Conservation (phyloP, 2,113 vertebrate species). For the Chrysemys picta region DNA sequence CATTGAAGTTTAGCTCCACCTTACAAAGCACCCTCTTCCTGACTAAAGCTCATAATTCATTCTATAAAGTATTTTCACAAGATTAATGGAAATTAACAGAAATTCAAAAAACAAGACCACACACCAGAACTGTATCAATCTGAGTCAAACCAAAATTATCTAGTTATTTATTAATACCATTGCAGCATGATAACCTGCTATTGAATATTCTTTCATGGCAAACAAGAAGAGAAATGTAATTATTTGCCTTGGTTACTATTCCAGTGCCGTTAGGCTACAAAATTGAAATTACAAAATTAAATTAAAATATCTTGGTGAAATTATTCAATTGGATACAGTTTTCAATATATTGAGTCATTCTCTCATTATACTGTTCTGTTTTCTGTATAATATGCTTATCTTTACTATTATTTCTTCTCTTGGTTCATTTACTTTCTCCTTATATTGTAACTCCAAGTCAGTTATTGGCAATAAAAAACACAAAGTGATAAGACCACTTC, state of each 20-base stretch:
- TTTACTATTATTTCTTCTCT: background rate
- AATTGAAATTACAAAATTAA: slow-evolving; percentile 16
- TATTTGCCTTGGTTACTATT: background rate
- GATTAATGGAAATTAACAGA: background rate
- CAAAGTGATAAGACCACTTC: background rate
- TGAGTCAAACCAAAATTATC: background rate
- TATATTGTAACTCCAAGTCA: slow-evolving; percentile 9
- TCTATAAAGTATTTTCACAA: slow-evolving; percentile 53
- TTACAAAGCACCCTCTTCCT: slow-evolving; percentile 57
- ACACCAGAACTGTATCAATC: background rate
- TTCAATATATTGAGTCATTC: background rate
- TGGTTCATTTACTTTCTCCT: slow-evolving; percentile 3
- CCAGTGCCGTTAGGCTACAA: background rate
- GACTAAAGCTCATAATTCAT: slow-evolving; percentile 4
- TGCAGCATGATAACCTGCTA: background rate
- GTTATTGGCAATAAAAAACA: slow-evolving; percentile 2
- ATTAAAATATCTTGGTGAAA: slow-evolving; percentile 16
- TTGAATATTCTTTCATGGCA: background rate
- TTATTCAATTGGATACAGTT: background rate
- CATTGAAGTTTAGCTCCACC: slow-evolving; percentile 68
- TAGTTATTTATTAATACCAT: background rate
- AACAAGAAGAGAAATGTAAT: background rate
- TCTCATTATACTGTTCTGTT: background rate
- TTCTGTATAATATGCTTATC: background rate
- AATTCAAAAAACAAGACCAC: slow-evolving; percentile 27